Percentiles rank a stretch among this genome's conserved stretches.
These are phyloP conservation scores for Volucella inflata DNA, from an alignment of 2,888 invertebrate species.

Conservation along the genomic window DNA sequence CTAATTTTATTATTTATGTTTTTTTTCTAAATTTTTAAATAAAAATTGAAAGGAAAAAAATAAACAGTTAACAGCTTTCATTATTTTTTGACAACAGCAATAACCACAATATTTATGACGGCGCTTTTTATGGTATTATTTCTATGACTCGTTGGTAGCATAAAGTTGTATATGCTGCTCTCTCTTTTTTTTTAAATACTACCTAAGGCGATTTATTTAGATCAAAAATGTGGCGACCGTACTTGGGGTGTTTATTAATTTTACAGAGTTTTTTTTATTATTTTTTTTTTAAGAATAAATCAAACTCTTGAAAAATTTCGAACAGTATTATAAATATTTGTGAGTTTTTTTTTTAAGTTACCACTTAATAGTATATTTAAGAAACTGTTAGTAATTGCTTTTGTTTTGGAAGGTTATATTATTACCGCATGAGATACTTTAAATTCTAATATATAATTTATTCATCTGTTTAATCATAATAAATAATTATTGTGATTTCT, in stretches of 20 bases:
- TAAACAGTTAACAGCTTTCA: conserved; percentile 11
- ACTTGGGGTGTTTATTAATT: conserved; percentile 49
- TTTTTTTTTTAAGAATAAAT: conserved; percentile 44
- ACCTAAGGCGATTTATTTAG: conserved; percentile 67
- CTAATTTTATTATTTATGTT: conserved; percentile 42
- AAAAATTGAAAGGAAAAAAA: conserved; percentile 24
- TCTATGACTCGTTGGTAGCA: conserved; percentile 15
- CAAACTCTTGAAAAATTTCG: conserved; percentile 60
- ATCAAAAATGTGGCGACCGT: conserved; percentile 57
- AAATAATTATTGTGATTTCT: conserved; percentile 72
- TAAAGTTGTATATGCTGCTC: conserved; percentile 30
- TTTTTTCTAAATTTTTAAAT: conserved; percentile 40
- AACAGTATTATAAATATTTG: conserved; percentile 49
- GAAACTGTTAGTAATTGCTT: conserved; percentile 74
- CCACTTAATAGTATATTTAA: conserved; percentile 67
- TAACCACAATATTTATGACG: conserved; percentile 66
- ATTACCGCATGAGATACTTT: conserved; percentile 70
- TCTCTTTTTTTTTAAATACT: conserved; percentile 36
- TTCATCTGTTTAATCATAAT: conserved; percentile 54
- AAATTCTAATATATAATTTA: conserved; percentile 51
- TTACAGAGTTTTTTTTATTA: conserved; percentile 29
- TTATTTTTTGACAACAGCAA: conserved; percentile 56
- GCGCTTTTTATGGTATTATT: conserved; percentile 10
- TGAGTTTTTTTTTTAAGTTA: conserved; percentile 47
- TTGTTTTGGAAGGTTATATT: conserved; percentile 74